Percentiles rank a stretch among this genome's conserved stretches.
phyloP scores from a whole-genome alignment of 2,113 vertebrate genomes.

The Phaethon lepturus region DNA sequence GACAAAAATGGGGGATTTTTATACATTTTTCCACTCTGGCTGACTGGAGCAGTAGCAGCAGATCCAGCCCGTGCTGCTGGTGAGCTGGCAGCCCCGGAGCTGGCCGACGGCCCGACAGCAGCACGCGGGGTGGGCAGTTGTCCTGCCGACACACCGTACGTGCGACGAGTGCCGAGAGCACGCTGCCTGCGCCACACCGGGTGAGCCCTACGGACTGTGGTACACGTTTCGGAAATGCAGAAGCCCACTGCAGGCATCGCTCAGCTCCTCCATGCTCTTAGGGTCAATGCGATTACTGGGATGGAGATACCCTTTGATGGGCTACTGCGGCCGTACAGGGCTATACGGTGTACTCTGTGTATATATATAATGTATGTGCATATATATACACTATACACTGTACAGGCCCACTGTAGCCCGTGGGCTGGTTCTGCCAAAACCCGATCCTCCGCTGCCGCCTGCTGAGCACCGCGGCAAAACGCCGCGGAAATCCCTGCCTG shows the following conservation, averaged over 20 bases:
- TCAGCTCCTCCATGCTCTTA: background rate
- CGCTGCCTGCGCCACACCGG: accelerated
- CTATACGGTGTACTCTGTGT: too few species aligned
- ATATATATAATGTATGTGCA: too few species aligned
- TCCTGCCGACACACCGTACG: accelerated
- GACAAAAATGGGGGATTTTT: background rate
- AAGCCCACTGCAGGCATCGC: background rate
- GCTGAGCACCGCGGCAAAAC: background rate
- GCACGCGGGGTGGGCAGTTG: accelerated
- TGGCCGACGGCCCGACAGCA: background rate
- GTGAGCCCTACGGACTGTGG: accelerated
- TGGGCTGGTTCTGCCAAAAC: background rate
- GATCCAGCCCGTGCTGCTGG: background rate
- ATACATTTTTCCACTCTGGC: background rate
- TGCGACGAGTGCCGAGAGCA: background rate
- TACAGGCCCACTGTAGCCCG: too few species aligned
- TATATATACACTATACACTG: too few species aligned
- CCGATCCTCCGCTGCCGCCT: background rate
- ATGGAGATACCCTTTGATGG: background rate
- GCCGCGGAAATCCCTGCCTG: background rate
- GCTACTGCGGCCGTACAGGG: accelerated
- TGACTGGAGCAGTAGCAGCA: background rate
- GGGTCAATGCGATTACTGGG: background rate
- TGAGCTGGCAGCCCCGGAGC: background rate
- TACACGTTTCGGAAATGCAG: background rate